These are phyloP conservation scores for Chironomus tepperi DNA, from an alignment of 1,140 invertebrate species.

Conservation along the genomic window DNA sequence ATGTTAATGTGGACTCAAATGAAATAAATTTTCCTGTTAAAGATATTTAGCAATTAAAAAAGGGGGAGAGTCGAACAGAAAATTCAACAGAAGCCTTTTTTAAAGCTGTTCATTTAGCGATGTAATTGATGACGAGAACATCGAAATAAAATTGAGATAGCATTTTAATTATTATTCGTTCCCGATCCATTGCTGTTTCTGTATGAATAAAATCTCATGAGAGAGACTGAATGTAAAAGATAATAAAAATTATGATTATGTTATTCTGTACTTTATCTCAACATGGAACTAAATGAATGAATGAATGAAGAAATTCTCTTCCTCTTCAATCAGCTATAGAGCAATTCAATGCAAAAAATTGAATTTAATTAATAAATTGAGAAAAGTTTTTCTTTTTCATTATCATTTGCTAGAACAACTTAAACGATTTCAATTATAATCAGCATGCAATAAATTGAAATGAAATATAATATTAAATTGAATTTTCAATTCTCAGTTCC, in stretches of 20 bases:
- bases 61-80: background rate
- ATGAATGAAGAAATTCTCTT: background rate
- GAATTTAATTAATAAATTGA: constrained; percentile 15
- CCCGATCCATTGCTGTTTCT: background rate
- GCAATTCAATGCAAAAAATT: background rate
- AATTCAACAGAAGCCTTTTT: constrained; percentile 10
- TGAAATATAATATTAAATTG: background rate
- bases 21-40: constrained; percentile 9
- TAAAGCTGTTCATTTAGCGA: background rate
- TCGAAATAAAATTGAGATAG: background rate
- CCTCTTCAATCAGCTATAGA: background rate
- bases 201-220: background rate
- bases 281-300: no score
- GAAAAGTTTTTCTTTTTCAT: background rate
- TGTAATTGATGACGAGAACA: constrained; percentile 10
- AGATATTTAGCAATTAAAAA: background rate
- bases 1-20: background rate
- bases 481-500: no score
- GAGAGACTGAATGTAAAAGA: no score
- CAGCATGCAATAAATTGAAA: constrained; percentile 8
- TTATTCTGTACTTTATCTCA: no score
- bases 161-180: constrained; percentile 8
- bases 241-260: no score
- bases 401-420: background rate
- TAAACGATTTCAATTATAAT: background rate